Conservation (phyloP, 1,140 invertebrate genomes). For the Macrosteles quadrilineatus region DNA sequence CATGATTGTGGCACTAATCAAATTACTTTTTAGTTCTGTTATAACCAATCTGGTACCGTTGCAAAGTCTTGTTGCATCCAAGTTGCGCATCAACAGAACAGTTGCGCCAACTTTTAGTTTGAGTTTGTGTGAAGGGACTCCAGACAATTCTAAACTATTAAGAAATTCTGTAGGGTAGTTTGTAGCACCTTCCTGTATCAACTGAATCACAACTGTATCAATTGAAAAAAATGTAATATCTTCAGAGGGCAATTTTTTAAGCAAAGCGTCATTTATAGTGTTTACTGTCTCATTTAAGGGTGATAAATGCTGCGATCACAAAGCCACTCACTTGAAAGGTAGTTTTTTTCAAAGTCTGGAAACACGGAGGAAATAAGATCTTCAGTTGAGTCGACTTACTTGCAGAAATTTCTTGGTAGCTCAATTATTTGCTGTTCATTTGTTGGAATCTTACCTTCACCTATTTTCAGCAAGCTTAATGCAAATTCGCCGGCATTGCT, state of each 20-base stretch:
- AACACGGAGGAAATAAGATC: not conserved
- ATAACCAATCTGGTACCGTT: slow-evolving; percentile 52
- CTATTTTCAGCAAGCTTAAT: too few species aligned
- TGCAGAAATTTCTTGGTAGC: not conserved
- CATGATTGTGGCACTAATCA: slow-evolving; percentile 40
- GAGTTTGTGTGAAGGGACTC: slow-evolving; percentile 47
- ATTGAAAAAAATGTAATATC: slow-evolving; percentile 37
- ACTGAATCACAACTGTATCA: slow-evolving; percentile 45
- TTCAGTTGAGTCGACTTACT: not conserved
- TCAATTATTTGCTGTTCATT: not conserved
- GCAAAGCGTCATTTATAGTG: too few species aligned
- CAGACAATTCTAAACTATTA: slow-evolving; percentile 47
- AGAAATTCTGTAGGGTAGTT: slow-evolving; percentile 50
- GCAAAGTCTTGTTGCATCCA: slow-evolving; percentile 49
- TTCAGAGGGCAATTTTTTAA: not conserved
- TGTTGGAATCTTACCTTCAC: not conserved
- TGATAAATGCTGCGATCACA: slow-evolving; percentile 37
- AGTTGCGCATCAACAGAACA: slow-evolving; percentile 50
- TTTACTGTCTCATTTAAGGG: too few species aligned
- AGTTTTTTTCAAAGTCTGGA: not conserved
- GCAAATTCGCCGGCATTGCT: too few species aligned
- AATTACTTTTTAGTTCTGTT: slow-evolving; percentile 48
- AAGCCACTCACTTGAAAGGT: slow-evolving; percentile 36
- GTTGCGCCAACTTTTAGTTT: slow-evolving; percentile 48
- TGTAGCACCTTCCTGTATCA: slow-evolving; percentile 42